These are phyloP conservation scores for Dascyllus trimaculatus DNA, from an alignment of 2,113 vertebrate species.

Conservation along the genomic window DNA sequence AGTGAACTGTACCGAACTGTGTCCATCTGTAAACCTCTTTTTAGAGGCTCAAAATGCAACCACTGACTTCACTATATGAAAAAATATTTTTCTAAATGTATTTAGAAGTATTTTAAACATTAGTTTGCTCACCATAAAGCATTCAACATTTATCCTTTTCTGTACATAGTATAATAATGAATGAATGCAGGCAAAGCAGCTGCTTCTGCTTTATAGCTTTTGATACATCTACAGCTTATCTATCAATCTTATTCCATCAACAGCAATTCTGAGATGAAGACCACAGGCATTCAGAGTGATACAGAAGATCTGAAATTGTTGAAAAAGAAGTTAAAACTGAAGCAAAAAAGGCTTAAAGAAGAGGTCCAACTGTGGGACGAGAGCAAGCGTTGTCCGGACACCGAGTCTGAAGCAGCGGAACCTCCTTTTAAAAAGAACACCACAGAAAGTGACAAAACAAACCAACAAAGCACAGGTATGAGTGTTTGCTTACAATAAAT, in stretches of 20 bases:
- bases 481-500: not conserved
- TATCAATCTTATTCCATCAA: not conserved
- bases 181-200: not conserved
- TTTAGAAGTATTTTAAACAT: not conserved
- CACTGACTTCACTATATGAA: no score
- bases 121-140: not conserved
- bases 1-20: no score
- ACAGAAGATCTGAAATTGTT: not conserved
- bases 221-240: not conserved
- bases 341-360: conserved; percentile 74
- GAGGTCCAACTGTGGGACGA: conserved; percentile 50
- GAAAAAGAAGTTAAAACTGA: conserved; percentile 73
- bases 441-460: conserved; percentile 10
- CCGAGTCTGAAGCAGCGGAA: conserved; percentile 38
- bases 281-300: not conserved
- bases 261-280: conserved; percentile 44
- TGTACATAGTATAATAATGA: not conserved
- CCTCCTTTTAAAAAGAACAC: conserved; percentile 36
- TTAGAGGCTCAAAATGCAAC: no score
- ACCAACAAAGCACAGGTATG: conserved; percentile 55
- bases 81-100: no score
- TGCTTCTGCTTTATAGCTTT: not conserved
- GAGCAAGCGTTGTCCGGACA: conserved; percentile 32
- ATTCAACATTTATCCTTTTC: not conserved
- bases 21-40: no score